Base-by-base conservation (phyloP, 2,113 vertebrate genomes). In the Numenius arquata region DNA sequence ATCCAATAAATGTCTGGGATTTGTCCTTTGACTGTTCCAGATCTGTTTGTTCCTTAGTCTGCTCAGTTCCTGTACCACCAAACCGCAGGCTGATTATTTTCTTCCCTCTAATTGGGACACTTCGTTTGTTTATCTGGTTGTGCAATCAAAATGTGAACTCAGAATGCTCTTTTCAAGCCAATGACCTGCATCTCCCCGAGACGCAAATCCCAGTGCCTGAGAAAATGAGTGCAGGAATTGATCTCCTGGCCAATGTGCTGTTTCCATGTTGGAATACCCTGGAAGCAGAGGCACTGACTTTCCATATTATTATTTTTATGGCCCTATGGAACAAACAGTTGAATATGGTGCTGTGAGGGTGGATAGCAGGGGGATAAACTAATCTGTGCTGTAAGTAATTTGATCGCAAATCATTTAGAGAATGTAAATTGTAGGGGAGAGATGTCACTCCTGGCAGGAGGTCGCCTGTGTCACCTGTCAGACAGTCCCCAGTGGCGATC, bases 381-480 rank as follows among this genome's bases (percentile, higher is more conserved):
- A 80, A 89, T 96, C 86, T 85, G 81, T 77, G 71, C 95, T 94
- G 50, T 95, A 94, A 91, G 94, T 93, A 96, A 96, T 92, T 76
- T 95, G 96, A 97, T 95, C 55, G 2, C 84, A 93, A 90, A 95
- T 95, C 87, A 89, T 95, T 93, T 94, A 85, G 92, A 95, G 96
- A 96, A 97, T 97, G 96, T 93, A 96, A 96, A 96, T 95, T 79
- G 86, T 93, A 70, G 94, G 93, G 91, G 81, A 96, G 90, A 97
- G 87, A 95, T 95, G 96, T 93, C 96, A 96, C 87, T 96, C 89
- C 91, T 93, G 91, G 96, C 94, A 94, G 89, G 92, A 96, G 96
- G 96, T 97, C 71, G 38, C 84, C 84, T n/a, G 70, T 96, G 95
- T 97, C 96, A 95, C 94, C 96, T 96, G 95, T 95, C 95, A 95